A percentile compares a stretch with the other conserved stretches of the same genome.
Evolutionary conservation across 2,888 invertebrate genomes (phyloP).

Genomic region (Hydriomena furcata): DNA sequence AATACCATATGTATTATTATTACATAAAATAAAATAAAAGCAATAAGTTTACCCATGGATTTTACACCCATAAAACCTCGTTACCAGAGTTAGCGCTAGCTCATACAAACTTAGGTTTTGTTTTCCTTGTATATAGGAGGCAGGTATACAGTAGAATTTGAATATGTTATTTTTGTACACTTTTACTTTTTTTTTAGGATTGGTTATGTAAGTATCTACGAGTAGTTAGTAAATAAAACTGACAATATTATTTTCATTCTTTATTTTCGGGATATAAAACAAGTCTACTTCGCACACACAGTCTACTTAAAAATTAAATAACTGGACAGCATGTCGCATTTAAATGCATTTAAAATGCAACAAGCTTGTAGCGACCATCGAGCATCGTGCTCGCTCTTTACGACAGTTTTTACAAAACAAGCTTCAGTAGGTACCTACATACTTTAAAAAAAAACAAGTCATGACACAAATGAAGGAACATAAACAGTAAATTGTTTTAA

Average conservation of each 20-base stretch:
- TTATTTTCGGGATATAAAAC: conserved; percentile 32
- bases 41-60: too few relatives aligned
- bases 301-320: conserved; percentile 43
- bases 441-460: conserved; percentile 14
- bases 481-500: background rate
- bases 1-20: too few relatives aligned
- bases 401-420: conserved; percentile 47
- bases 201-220: too few relatives aligned
- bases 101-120: too few relatives aligned
- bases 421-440: conserved; percentile 27
- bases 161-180: too few relatives aligned
- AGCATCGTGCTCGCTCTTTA: conserved; percentile 33
- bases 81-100: too few relatives aligned
- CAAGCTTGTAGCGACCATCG: conserved; percentile 37
- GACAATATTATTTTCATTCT: conserved; percentile 9
- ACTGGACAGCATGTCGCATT: conserved; percentile 44
- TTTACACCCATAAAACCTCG: too few relatives aligned
- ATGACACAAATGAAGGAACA: conserved; percentile 20
- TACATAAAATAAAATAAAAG: too few relatives aligned
- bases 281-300: conserved; percentile 38
- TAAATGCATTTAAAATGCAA: conserved; percentile 61
- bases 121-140: too few relatives aligned
- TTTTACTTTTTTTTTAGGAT: too few relatives aligned
- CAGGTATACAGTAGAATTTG: too few relatives aligned
- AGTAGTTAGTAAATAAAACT: conserved; percentile 24